Conservation (phyloP, 2,113 vertebrate genomes). For the Thunnus maccoyii region DNA sequence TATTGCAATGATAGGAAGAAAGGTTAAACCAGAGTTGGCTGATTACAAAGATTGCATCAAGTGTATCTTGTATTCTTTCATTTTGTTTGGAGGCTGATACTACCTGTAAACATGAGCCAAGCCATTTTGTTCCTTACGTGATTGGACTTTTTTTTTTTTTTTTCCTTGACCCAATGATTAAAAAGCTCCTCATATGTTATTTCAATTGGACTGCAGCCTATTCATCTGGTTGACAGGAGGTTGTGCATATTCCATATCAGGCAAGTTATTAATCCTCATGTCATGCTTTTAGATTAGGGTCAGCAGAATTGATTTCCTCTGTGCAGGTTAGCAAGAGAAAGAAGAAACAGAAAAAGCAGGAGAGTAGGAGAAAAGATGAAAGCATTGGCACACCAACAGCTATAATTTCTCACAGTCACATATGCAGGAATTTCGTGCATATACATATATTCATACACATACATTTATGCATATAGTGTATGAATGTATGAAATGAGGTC, state of each 20-base stretch:
- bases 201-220: slow-evolving; percentile 71
- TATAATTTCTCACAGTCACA: slow-evolving; percentile 61
- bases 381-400: slow-evolving; percentile 26
- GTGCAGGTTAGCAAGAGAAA: slow-evolving; percentile 48
- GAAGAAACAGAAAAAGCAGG: slow-evolving; percentile 28
- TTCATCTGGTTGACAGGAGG: slow-evolving; percentile 76
- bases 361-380: slow-evolving; percentile 45
- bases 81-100: slow-evolving; percentile 2
- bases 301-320: slow-evolving; percentile 60
- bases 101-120: slow-evolving; percentile 14
- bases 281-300: slow-evolving; percentile 75
- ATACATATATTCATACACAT: slow-evolving; percentile 55
- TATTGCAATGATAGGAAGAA: neutral
- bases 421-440: slow-evolving; percentile 42
- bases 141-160: slow-evolving; percentile 4
- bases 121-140: neutral
- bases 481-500: slow-evolving; percentile 61
- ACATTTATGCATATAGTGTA: slow-evolving; percentile 63
- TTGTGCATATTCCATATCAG: slow-evolving; percentile 78
- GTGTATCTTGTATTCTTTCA: neutral
- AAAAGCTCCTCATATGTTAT: slow-evolving; percentile 72
- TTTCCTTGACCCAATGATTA: slow-evolving; percentile 72
- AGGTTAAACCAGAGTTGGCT: neutral
- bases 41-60: neutral
- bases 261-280: slow-evolving; percentile 77